A percentile compares a stretch with the other conserved stretches of the same genome.
phyloP scores from a whole-genome alignment of 2,888 invertebrate species.

The Apotomis betuletana region DNA sequence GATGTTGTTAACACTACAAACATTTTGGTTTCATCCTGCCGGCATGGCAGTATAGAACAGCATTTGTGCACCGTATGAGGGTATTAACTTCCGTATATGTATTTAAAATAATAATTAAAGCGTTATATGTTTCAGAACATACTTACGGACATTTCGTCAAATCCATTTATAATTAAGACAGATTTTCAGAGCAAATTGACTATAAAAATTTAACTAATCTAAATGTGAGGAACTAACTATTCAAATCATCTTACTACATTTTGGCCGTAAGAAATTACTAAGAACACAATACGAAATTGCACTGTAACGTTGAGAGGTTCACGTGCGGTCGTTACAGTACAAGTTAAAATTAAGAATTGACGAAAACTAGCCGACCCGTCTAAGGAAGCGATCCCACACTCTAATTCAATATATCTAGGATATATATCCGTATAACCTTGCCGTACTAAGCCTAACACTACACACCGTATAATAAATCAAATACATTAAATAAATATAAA shows the following conservation, averaged over 20 bases:
- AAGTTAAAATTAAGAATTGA: constrained; percentile 67
- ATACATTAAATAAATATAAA: constrained; percentile 70
- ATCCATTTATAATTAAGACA: constrained; percentile 18
- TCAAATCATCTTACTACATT: constrained; percentile 43
- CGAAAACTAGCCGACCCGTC: constrained; percentile 52
- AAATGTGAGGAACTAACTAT: constrained; percentile 55
- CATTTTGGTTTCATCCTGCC: constrained; percentile 64
- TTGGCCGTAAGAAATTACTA: constrained; percentile 62
- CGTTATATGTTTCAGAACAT: constrained; percentile 32
- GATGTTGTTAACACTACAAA: constrained; percentile 59
- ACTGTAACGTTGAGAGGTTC: constrained; percentile 48
- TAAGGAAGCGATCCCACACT: constrained; percentile 40
- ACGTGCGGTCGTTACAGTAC: constrained; percentile 48
- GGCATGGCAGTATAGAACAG: constrained; percentile 48
- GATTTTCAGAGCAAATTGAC: constrained; percentile 44
- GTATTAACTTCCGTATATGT: constrained; percentile 37
- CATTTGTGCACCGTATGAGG: constrained; percentile 63
- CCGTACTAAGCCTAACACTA: constrained; percentile 47
- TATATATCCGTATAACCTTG: constrained; percentile 46
- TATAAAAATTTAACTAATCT: constrained; percentile 50
- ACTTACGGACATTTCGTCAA: constrained; percentile 6
- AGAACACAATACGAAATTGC: constrained; percentile 52
- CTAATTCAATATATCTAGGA: constrained; percentile 41
- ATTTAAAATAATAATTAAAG: constrained; percentile 40
- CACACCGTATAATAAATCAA: constrained; percentile 47